Conservation (phyloP, 2,797 vertebrate species). For the Oryzias dopingdopingensis region DNA sequence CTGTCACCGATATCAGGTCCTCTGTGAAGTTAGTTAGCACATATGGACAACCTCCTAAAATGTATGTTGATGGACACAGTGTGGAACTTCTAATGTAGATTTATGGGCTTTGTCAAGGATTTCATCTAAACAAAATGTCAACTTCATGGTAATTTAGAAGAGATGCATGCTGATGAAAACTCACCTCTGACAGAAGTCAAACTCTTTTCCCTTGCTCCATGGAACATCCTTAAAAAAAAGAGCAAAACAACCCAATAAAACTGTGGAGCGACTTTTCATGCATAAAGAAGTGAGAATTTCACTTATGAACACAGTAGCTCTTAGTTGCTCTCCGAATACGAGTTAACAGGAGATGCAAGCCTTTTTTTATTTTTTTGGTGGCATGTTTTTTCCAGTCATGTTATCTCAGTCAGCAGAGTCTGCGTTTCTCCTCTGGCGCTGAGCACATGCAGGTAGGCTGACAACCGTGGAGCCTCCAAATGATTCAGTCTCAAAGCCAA, state of each 20-base stretch:
- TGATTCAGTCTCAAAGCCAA: constrained; percentile 2
- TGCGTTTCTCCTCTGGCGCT: neutral
- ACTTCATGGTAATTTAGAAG: constrained; percentile 19
- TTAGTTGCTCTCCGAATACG: constrained; percentile 1
- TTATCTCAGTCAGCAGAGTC: constrained; percentile 7
- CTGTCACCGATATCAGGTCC: no score
- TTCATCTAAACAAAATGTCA: constrained; percentile 14
- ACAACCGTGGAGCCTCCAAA: constrained; percentile 1
- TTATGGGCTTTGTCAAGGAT: neutral
- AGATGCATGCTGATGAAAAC: constrained; percentile 37
- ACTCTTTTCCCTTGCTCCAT: constrained; percentile 7
- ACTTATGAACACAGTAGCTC: constrained; percentile 1
- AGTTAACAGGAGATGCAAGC: constrained; percentile 6
- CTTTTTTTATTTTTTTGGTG: constrained; percentile 9
- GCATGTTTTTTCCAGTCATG: constrained; percentile 2
- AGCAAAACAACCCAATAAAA: neutral
- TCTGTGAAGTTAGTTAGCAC: no score
- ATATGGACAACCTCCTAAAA: no score
- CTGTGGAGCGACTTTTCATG: neutral
- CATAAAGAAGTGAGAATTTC: neutral
- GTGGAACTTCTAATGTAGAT: neutral
- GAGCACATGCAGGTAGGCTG: neutral
- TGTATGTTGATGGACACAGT: neutral
- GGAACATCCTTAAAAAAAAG: neutral
- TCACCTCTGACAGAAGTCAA: constrained; percentile 18